Evolutionary conservation across 35 echinoderm and acorn worm species (phyloP).

Genomic region (Lytechinus variegatus): DNA sequence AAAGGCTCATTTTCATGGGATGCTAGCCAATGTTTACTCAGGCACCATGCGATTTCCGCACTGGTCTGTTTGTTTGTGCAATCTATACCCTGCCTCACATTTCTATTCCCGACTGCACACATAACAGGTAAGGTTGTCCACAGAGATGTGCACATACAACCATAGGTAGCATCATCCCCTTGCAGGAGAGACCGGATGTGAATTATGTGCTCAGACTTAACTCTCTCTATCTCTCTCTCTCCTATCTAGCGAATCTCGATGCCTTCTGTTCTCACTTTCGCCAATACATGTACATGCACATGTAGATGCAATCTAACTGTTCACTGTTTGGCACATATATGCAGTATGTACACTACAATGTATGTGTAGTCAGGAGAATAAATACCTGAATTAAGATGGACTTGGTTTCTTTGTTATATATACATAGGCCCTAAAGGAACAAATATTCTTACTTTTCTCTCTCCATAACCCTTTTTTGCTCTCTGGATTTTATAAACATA

Average conservation of each 20-base stretch:
- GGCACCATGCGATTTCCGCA: constrained; percentile 15
- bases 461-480: too few species aligned
- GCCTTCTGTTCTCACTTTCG: not conserved
- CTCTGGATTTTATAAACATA: not conserved
- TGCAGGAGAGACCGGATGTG: not conserved
- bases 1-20: constrained; percentile 2
- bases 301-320: not conserved
- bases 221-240: not conserved
- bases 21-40: constrained; percentile 11
- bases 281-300: too few species aligned
- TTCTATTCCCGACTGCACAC: not conserved
- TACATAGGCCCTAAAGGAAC: too few species aligned
- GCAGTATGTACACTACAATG: not conserved
- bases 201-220: constrained; percentile 3
- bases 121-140: not conserved
- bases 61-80: constrained; percentile 17
- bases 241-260: not conserved
- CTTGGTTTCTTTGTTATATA: not conserved
- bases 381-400: not conserved
- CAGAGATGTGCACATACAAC: not conserved
- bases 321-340: not conserved
- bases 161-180: not conserved
- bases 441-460: not conserved
- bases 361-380: not conserved
- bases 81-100: constrained; percentile 8